phyloP scores from a whole-genome alignment of 2,113 vertebrate genomes.

The Toxotes chatareus region DNA sequence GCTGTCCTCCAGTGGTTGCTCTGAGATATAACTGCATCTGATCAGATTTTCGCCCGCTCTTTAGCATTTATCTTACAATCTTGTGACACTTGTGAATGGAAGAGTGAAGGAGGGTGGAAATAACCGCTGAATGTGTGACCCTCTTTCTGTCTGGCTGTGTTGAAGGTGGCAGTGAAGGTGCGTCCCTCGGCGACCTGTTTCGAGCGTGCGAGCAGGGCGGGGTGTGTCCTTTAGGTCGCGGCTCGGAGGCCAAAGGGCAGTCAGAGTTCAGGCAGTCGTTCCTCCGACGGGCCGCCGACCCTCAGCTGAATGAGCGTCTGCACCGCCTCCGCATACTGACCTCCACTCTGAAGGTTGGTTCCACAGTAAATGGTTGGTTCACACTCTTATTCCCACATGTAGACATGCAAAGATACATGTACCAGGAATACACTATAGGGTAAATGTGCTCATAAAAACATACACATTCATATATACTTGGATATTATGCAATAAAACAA shows the following conservation, averaged over 20 bases:
- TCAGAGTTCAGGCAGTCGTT: slow-evolving; percentile 94
- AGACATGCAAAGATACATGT: not conserved
- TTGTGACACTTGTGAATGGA: not conserved
- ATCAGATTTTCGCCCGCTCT: not conserved
- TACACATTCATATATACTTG: not conserved
- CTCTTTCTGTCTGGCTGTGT: not conserved
- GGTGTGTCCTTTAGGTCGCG: slow-evolving; percentile 92
- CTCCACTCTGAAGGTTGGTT: slow-evolving; percentile 97
- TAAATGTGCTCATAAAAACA: not conserved
- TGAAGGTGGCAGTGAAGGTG: slow-evolving; percentile 73
- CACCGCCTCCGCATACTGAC: slow-evolving; percentile 96
- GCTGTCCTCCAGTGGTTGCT: slow-evolving; percentile 56
- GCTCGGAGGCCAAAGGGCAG: slow-evolving; percentile 89
- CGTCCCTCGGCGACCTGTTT: slow-evolving; percentile 93
- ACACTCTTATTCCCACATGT: not conserved
- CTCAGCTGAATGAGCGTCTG: slow-evolving; percentile 96
- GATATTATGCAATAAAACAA: not conserved
- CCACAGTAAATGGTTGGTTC: not conserved
- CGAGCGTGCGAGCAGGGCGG: slow-evolving; percentile 94
- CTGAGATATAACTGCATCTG: slow-evolving; percentile 6
- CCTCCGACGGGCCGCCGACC: slow-evolving; percentile 92
- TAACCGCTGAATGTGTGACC: not conserved
- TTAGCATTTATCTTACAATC: not conserved
- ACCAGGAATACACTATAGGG: not conserved
- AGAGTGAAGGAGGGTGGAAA: not conserved